Conservation (phyloP, 2,113 vertebrate genomes). For the Laterallus jamaicensis region DNA sequence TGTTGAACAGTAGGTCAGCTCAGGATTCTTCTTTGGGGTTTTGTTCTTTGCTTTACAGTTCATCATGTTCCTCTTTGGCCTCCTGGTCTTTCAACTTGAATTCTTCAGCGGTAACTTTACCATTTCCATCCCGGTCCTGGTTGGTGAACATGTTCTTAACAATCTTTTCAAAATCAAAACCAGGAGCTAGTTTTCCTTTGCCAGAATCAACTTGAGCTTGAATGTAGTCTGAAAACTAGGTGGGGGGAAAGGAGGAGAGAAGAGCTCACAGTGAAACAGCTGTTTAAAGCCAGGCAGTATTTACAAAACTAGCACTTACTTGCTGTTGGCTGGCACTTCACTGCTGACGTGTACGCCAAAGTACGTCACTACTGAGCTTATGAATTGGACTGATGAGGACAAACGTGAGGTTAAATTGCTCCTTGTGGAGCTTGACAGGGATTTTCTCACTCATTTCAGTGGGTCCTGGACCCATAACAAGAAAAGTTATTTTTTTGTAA, state of each 20-base stretch:
- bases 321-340: neutral
- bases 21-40: neutral
- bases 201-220: slow-evolving; percentile 87
- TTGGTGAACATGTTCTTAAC: slow-evolving; percentile 97
- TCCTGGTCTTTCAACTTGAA: slow-evolving; percentile 97
- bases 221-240: slow-evolving; percentile 94
- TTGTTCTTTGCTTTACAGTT: slow-evolving; percentile 79
- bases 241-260: neutral
- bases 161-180: slow-evolving; percentile 89
- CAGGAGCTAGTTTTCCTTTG: slow-evolving; percentile 93
- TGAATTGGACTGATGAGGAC: neutral
- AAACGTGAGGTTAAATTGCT: neutral
- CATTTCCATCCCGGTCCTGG: slow-evolving; percentile 93
- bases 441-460: neutral
- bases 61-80: slow-evolving; percentile 81
- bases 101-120: slow-evolving; percentile 89
- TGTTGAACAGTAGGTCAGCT: neutral
- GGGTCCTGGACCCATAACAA: neutral
- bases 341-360: rapidly evolving
- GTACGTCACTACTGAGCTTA: neutral
- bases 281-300: neutral
- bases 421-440: neutral
- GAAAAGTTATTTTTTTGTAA: neutral
- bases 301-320: neutral
- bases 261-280: neutral